Conservation (phyloP, 2,888 invertebrate genomes). For the Anthophora plumipes region DNA sequence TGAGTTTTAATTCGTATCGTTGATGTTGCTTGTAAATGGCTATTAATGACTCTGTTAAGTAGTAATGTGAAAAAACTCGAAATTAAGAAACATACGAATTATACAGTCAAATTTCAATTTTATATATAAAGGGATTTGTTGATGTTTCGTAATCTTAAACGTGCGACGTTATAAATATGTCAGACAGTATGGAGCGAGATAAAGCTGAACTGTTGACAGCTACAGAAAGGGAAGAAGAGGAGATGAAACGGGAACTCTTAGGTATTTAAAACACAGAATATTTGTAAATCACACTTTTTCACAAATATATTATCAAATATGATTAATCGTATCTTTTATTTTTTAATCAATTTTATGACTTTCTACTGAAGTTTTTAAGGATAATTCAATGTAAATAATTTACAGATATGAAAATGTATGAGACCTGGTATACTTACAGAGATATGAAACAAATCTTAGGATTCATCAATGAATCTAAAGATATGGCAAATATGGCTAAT, state of each 20-base stretch:
- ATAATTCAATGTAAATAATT: background rate
- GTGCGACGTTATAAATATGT: slow-evolving; percentile 46
- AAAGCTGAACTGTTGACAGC: slow-evolving; percentile 46
- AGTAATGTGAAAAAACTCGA: slow-evolving; percentile 27
- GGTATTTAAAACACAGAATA: slow-evolving; percentile 51
- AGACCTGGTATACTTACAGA: slow-evolving; percentile 57
- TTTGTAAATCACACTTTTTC: slow-evolving; percentile 1
- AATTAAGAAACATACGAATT: background rate
- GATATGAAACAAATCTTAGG: slow-evolving; percentile 71
- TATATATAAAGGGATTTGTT: slow-evolving; percentile 11
- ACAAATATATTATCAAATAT: background rate
- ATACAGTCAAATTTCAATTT: slow-evolving; percentile 16
- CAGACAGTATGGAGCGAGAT: slow-evolving; percentile 62
- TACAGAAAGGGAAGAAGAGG: slow-evolving; percentile 50
- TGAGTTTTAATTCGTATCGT: slow-evolving; percentile 6
- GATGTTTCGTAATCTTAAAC: slow-evolving; percentile 11
- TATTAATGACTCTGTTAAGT: slow-evolving; percentile 6
- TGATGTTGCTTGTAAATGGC: background rate
- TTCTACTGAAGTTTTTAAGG: background rate
- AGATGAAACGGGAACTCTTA: slow-evolving; percentile 65
- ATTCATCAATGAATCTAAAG: slow-evolving; percentile 68
- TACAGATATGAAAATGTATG: slow-evolving; percentile 71
- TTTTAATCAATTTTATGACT: background rate
- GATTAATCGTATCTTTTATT: background rate
- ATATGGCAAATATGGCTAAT: slow-evolving; percentile 53